These are phyloP conservation scores for Xiphorhynchus erythropygius DNA, from an alignment of 2,797 vertebrate species.

Conservation along the genomic window DNA sequence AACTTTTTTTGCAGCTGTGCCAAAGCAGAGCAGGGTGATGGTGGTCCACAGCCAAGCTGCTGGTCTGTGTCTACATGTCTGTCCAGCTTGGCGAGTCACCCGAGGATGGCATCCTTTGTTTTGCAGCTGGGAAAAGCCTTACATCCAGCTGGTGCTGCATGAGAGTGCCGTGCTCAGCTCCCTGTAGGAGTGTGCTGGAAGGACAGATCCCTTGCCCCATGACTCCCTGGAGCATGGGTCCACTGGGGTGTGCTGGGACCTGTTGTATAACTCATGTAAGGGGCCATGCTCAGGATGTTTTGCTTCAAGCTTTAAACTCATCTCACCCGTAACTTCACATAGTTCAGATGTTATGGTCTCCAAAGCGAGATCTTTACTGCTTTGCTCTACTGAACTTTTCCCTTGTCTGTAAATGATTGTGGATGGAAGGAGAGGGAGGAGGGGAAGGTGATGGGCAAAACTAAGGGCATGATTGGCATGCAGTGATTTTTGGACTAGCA, in stretches of 20 bases:
- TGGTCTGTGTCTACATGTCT: accelerated
- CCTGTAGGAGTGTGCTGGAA: accelerated
- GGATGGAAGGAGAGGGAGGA: not conserved
- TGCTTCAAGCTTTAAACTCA: not conserved
- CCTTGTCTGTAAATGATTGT: not conserved
- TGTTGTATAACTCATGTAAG: accelerated
- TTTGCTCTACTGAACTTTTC: slow-evolving; percentile 3
- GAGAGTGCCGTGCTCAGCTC: not conserved
- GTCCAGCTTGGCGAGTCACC: accelerated
- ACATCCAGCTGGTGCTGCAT: not conserved
- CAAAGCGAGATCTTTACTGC: not conserved
- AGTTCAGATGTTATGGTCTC: not conserved
- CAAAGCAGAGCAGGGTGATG: not conserved
- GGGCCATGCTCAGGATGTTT: accelerated
- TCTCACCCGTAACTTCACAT: not conserved
- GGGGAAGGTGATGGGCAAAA: not conserved
- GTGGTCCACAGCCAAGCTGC: not conserved
- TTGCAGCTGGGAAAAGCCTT: not conserved
- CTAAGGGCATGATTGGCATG: slow-evolving; percentile 25
- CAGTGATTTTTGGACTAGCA: slow-evolving; percentile 31
- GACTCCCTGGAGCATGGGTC: not conserved
- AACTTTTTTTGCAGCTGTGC: not conserved
- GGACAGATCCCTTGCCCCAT: accelerated
- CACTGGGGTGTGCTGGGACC: not conserved
- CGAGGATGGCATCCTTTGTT: not conserved